Evolutionary conservation across 2,797 vertebrate species (phyloP), one percentile per base, ranked within the genome.

Genomic region (Myripristis jacobus): DNA sequence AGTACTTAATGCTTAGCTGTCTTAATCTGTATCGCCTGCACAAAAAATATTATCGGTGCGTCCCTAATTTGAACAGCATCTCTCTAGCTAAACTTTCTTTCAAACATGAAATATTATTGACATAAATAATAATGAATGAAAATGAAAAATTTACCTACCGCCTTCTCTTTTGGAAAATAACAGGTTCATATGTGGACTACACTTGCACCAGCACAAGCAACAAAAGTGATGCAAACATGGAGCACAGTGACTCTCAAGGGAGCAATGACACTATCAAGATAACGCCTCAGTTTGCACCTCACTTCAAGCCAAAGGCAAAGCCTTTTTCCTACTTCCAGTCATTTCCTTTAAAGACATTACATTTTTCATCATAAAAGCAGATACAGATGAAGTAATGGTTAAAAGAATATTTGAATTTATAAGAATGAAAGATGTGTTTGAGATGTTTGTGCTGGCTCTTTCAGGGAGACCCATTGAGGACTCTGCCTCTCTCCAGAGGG

Each of bases 231-330:
- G 93, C 93, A 36, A 97, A 97, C 85, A 89, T 96, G 93, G 97
- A 98, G 74, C 95, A 93, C 80, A 93, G 93, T 50, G 95, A 97
- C 72, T 95, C 95, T 67, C 97, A 97, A 87, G 94, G 96, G 84
- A 98, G 95, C 86, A 99, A 98, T 48, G 97, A 99, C 90, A 99
- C 98, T 61, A 98, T 99, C 90, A 98, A 99, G 89, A 96, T 96
- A 70, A 94, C 96, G 48, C 95, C 96, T 78, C 97, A 98, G 92
- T 89, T 97, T 82, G 82, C 95, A 2, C 94, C 92, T 73, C 92
- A 94, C 58, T 95, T 97, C 83, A 98, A 97, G 92, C 87, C 91
- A 86, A 95, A 94, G 94, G 94, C 89, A 88, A 72, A 36, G 0
- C 25, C 27, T 0, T 2, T 11, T 1, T 50, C 3, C 43, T 2